Conservation (phyloP, 1,140 invertebrate species). For the Sarcophaga peregrina region DNA sequence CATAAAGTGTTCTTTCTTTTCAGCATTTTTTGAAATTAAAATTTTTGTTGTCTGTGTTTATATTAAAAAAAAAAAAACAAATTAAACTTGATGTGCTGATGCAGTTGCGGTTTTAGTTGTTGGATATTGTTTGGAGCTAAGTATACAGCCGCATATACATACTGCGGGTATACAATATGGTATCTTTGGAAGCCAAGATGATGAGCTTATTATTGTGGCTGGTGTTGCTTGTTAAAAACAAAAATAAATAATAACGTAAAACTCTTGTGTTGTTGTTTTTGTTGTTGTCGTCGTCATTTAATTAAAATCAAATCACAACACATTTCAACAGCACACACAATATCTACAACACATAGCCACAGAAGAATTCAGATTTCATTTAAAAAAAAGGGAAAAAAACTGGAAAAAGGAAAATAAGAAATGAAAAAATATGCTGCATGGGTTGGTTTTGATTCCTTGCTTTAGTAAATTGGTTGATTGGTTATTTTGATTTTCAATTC, state of each 20-base stretch:
- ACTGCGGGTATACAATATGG: neutral
- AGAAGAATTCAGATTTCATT: no score
- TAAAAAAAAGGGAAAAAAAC: no score
- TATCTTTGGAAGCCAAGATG: neutral
- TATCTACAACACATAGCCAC: no score
- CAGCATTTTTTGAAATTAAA: neutral
- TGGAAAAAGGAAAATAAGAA: neutral
- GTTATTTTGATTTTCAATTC: no score
- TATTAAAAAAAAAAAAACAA: no score
- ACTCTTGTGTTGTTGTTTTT: neutral
- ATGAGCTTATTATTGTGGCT: constrained; percentile 1
- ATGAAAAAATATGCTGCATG: neutral
- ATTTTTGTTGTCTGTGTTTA: no score
- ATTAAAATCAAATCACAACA: constrained; percentile 41
- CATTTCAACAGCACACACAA: constrained; percentile 25
- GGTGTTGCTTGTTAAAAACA: neutral
- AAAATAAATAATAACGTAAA: no score
- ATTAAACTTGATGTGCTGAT: no score
- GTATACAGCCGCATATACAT: no score
- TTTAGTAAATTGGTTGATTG: neutral
- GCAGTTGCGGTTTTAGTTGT: neutral
- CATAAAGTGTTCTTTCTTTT: neutral
- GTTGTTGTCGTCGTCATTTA: constrained; percentile 9
- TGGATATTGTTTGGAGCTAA: neutral
- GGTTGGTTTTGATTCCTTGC: neutral